A percentile compares a stretch with the other conserved stretches of the same genome.
phyloP scores from a whole-genome alignment of 2,113 vertebrate genomes.

The Solea solea region DNA sequence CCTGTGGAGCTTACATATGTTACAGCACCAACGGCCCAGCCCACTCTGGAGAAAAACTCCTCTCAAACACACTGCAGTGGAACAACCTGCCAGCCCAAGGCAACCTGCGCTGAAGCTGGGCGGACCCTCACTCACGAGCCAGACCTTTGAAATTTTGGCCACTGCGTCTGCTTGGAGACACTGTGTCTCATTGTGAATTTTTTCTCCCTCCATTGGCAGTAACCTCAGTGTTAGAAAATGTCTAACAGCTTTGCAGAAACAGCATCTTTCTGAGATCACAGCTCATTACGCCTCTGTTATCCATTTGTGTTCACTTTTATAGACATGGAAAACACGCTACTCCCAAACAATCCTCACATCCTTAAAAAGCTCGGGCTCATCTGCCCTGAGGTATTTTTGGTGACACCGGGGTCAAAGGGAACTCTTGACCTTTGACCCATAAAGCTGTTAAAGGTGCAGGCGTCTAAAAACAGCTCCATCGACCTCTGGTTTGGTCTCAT shows the following conservation, averaged over 20 bases:
- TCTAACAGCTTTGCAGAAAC: conserved; percentile 65
- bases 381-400: conserved; percentile 62
- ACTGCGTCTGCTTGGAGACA: conserved; percentile 64
- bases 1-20: conserved; percentile 74
- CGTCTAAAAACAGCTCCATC: conserved; percentile 31
- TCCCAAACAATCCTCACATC: conserved; percentile 29
- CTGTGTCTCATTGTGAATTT: conserved; percentile 72
- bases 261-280: conserved; percentile 58
- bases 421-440: conserved; percentile 73
- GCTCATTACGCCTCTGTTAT: conserved; percentile 47
- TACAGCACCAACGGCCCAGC: conserved; percentile 49
- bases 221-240: conserved; percentile 66
- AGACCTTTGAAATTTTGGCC: conserved; percentile 72
- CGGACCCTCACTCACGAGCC: conserved; percentile 63
- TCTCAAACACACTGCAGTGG: conserved; percentile 59
- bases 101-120: conserved; percentile 71
- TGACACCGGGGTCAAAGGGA: conserved; percentile 58
- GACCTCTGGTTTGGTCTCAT: conserved; percentile 5
- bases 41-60: conserved; percentile 58
- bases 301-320: conserved; percentile 38
- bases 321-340: conserved; percentile 14
- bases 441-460: conserved; percentile 59
- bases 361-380: conserved; percentile 47
- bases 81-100: conserved; percentile 68
- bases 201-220: conserved; percentile 39